Base-by-base conservation (phyloP, 2,797 vertebrate genomes). In the Lepilemur septentrionalis region DNA sequence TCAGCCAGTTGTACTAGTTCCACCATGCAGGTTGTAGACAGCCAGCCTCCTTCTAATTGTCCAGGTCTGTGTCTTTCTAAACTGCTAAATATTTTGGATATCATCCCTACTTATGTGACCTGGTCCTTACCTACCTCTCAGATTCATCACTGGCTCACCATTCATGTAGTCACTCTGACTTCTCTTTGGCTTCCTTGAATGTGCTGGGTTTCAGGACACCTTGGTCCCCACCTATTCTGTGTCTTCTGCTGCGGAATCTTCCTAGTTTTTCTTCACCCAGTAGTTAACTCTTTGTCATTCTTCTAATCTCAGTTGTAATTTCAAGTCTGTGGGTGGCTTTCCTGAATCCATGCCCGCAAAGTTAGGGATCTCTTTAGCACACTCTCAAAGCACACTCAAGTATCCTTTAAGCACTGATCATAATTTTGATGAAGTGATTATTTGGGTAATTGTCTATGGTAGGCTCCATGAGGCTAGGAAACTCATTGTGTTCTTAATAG, bases 401-500 rank as follows among this genome's bases (percentile, higher is more conserved):
- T 55, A 79, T 94, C 59, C 61, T 88, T 69, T 90, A 81, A 32
- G 61, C 38, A 67, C 78, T 85, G 57, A 52, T 79, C 43, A 41
- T 61, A 76, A 78, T 38, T 87, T 80, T 55, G 84, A 50, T 73
- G 48, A 88, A 65, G 73, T 93, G 61, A 67, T 59, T 87, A 82
- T 75, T 91, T 70, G n/a, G n/a, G 69, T 88, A 70, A 81, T 92
- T 92, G 69, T 89, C 95, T 93, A 67, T 18, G 20, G 14, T 63
- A 75, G 78, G 23, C 43, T 95, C 32, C 50, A 28, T 15, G 57
- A 76, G 14, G 4, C 52, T 35, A 55, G 81, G 65, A 67, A 75
- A 38, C 52, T 92, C 61, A 15, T 82, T 73, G 88, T 84, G 23
- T 93, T 89, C 55, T 94, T 59, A 57, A 57, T 11, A 87, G 59